Conservation (phyloP, 2,888 invertebrate species). For the Prosopocoilus inquinatus region DNA sequence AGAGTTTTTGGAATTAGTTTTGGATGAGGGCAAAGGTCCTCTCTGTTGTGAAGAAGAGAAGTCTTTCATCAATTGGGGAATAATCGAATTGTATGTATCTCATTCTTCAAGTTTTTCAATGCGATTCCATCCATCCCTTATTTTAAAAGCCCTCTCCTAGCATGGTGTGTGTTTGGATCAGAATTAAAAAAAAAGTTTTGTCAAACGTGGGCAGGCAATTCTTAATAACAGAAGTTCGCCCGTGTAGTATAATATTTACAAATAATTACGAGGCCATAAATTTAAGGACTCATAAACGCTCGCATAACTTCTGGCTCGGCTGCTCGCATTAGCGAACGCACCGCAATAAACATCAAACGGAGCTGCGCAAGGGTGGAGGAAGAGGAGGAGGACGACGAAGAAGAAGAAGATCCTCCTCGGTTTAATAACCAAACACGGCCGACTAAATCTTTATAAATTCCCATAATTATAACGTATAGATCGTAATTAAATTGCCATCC, state of each 20-base stretch:
- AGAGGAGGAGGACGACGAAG: not conserved
- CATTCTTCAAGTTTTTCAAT: too few relatives aligned
- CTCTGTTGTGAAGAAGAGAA: too few relatives aligned
- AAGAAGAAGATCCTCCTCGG: constrained; percentile 20
- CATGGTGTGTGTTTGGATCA: too few relatives aligned
- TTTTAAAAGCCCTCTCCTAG: too few relatives aligned
- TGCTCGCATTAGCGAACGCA: constrained; percentile 16
- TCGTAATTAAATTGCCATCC: constrained; percentile 47
- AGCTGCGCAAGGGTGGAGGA: not conserved
- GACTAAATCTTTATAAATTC: constrained; percentile 50
- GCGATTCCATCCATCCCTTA: too few relatives aligned
- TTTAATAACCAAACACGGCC: constrained; percentile 44
- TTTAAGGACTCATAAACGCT: constrained; percentile 12
- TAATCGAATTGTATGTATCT: too few relatives aligned
- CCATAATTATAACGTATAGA: constrained; percentile 50
- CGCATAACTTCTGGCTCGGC: constrained; percentile 13
- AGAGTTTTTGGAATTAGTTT: too few relatives aligned
- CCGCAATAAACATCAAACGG: constrained; percentile 22
- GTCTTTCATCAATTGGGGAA: too few relatives aligned
- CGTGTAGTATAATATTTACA: constrained; percentile 8
- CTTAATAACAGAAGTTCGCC: too few relatives aligned
- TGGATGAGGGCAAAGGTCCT: too few relatives aligned
- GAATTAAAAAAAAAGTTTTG: too few relatives aligned
- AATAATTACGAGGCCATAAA: constrained; percentile 15
- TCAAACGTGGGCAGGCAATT: too few relatives aligned